Evolutionary conservation across 2,888 invertebrate genomes (phyloP).

Genomic region (Schizotus pectinicornis): DNA sequence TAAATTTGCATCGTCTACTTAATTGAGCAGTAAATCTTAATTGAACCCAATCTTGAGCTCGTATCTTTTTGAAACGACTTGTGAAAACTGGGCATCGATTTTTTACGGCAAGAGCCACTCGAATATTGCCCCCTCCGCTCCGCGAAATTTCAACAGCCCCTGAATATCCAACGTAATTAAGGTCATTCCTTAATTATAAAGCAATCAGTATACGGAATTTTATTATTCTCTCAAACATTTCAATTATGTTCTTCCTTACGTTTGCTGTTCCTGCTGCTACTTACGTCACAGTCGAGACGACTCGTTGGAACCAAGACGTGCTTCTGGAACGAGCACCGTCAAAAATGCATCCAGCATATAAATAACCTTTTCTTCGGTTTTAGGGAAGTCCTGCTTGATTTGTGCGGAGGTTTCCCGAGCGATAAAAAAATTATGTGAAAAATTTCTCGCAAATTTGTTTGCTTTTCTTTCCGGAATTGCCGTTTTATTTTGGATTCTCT

Average conservation of each 20-base stretch:
- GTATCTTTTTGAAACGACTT: too few relatives aligned
- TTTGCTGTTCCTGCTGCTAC: neutral
- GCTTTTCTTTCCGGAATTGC: neutral
- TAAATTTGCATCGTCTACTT: too few relatives aligned
- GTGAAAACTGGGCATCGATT: too few relatives aligned
- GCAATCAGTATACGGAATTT: neutral
- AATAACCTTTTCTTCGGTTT: neutral
- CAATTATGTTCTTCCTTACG: neutral
- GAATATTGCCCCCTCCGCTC: neutral
- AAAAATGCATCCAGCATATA: slow-evolving; percentile 8
- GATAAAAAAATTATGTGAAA: slow-evolving; percentile 1
- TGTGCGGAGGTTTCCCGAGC: slow-evolving; percentile 3
- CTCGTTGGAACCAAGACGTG: neutral
- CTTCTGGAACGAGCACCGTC: neutral
- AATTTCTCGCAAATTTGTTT: slow-evolving; percentile 2
- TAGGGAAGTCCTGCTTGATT: neutral
- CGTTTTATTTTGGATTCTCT: too few relatives aligned
- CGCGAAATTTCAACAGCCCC: neutral
- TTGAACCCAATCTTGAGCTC: too few relatives aligned
- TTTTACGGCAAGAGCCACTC: too few relatives aligned
- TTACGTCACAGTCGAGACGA: neutral
- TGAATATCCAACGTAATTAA: neutral
- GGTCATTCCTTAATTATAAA: slow-evolving; percentile 3
- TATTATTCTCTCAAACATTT: neutral
- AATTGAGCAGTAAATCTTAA: too few relatives aligned